A percentile compares a stretch with the other conserved stretches of the same genome.
These are phyloP conservation scores for Caenorhabditis sp. DNA, from an alignment of 2,888 invertebrate genomes.

Conservation along the genomic window DNA sequence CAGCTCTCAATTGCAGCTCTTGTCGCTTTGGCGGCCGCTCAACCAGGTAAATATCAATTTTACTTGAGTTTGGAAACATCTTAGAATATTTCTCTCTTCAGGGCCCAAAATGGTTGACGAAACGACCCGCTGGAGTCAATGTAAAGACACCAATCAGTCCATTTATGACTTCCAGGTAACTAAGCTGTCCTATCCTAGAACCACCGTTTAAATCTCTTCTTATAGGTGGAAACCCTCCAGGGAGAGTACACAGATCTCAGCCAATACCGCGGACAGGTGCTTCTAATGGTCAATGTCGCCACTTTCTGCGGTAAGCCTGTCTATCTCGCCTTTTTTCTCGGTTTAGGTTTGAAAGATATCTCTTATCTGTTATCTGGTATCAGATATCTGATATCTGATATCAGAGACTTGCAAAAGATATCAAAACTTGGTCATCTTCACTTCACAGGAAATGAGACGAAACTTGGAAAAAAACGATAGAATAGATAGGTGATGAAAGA, in stretches of 20 bases:
- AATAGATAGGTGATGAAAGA: slow-evolving; percentile 22
- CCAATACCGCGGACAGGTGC: slow-evolving; percentile 80
- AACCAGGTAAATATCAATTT: slow-evolving; percentile 54
- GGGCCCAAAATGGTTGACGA: slow-evolving; percentile 82
- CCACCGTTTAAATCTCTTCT: not conserved
- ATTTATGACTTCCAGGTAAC: slow-evolving; percentile 81
- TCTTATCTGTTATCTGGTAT: not conserved
- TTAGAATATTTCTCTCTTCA: slow-evolving; percentile 20
- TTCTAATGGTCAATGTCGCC: slow-evolving; percentile 82
- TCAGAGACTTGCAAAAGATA: no score
- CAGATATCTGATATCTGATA: no score
- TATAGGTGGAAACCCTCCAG: slow-evolving; percentile 81
- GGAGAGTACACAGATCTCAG: slow-evolving; percentile 81
- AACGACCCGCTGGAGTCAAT: slow-evolving; percentile 81
- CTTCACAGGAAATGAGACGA: no score
- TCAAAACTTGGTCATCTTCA: slow-evolving; percentile 40
- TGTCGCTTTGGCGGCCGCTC: slow-evolving; percentile 48
- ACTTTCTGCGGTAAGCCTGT: slow-evolving; percentile 80
- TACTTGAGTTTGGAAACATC: not conserved
- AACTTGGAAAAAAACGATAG: no score
- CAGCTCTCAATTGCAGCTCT: slow-evolving; percentile 51
- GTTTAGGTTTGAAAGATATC: no score
- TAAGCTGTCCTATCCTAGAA: not conserved
- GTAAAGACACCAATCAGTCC: slow-evolving; percentile 77
- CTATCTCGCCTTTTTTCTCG: slow-evolving; percentile 1